Conservation (phyloP, 2,797 vertebrate species). For the Gephyroberyx darwinii region DNA sequence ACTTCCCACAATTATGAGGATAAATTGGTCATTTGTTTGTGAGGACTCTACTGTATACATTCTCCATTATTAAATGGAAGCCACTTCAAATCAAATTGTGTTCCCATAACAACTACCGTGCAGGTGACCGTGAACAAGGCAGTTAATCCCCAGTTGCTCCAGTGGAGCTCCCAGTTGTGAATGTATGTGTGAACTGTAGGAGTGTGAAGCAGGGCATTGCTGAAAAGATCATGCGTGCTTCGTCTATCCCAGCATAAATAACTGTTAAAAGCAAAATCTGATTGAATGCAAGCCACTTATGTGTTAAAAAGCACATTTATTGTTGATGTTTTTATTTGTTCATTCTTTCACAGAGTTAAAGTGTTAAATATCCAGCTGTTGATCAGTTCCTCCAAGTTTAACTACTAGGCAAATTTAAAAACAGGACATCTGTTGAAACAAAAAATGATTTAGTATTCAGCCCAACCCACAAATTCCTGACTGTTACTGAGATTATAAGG, state of each 20-base stretch:
- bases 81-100: neutral
- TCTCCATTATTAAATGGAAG: slow-evolving; percentile 5
- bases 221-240: no score
- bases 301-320: no score
- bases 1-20: slow-evolving; percentile 15
- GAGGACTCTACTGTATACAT: slow-evolving; percentile 18
- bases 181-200: neutral
- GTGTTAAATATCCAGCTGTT: neutral
- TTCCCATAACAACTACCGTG: neutral
- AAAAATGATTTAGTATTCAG: neutral
- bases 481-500: neutral
- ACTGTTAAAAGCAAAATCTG: no score
- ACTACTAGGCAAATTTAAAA: neutral
- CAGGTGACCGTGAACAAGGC: no score
- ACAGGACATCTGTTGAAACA: no score
- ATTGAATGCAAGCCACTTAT: no score
- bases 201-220: neutral
- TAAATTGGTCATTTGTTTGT: neutral
- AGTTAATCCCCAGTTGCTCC: no score
- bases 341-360: neutral
- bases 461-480: neutral
- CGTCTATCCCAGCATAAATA: no score
- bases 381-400: neutral
- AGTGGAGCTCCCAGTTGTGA: no score
- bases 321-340: no score